Evolutionary conservation across 2,888 invertebrate genomes (phyloP), one percentile per base, ranked within the genome.

Genomic region (Amblyjoppa proteus): DNA sequence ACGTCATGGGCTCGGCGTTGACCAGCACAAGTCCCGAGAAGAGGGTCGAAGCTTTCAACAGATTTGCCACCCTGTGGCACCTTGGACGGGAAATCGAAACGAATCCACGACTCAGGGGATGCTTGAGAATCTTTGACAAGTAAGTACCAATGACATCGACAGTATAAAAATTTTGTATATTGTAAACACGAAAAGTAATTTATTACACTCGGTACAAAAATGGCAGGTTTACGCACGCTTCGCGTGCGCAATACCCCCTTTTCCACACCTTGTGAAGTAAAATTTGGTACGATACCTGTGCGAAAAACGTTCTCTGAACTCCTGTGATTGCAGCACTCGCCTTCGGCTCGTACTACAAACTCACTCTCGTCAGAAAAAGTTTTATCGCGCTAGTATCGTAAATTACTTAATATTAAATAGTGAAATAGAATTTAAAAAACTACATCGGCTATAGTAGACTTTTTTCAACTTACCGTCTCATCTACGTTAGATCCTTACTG

Each of bases 11-110:
- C 34, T 90, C 91, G 9, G 92, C 95, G 58, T 91, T 96, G 45
- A 94, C 95, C 0, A 92, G 92, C 28, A 95, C 95, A 28, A 94
- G 93, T 81, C 91, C 94, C 34, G 94, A 94, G 61, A 93, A 92
- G 71, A 94, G 94, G 82, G 94, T 96, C n/a, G 95, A 95, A 86
- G 95, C 96, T 41, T 95, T 96, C 88, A 95, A 96, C 90, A 95
- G 96, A 89, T 97, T 97, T 91, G 95, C 96, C 11, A 94, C 96
- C 9, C 94, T 98, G 13, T 97, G 97, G 97, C 97, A 97, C 93
- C 94, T 97, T 45, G 97, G 97, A 0, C 94, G 97, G 75, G 97
- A 97, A 89, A 95, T 96, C 38, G 95, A 95, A 84, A 93, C 94
- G 11, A 94, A 94, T 90, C 94, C 95, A 3, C 94, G 95, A 87